Evolutionary conservation across 2,888 invertebrate species (phyloP), one percentile per base, ranked within the genome.

Genomic region (Ornithoptera alexandrae): DNA sequence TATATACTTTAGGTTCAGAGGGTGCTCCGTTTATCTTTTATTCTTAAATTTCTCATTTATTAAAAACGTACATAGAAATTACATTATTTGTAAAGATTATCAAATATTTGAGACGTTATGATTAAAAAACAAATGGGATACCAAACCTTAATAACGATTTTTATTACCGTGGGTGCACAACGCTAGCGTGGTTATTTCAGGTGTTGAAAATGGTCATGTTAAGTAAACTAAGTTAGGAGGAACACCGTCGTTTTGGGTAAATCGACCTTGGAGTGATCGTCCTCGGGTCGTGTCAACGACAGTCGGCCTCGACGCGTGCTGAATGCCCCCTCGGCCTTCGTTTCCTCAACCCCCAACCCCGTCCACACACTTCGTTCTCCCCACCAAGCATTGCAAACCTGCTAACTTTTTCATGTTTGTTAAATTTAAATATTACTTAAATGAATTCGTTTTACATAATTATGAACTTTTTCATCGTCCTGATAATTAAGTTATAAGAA

Each of bases 201-300:
- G 56, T 56, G 61, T 62, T 62, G 56, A 56, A 50, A 65, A 57
- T 69, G 66, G 30, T 22, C 50, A 62, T 53, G 67, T 63, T 62
- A 17, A 70, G 61, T 67, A 67, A 69, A 71, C 69, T 70, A 69
- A 72, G 70, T 68, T 70, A 73, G 71, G 69, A 71, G 67, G 69
- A 70, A 69, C 74, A 70, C 66, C 72, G 76, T 75, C 71, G 78
- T 80, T 87, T 84, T 81, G 77, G 84, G 80, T 79, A 80, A 74
- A 75, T 80, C 82, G 88, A 90, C 91, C 90, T 90, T 90, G 89
- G 79, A 78, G 77, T 79, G 76, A 67, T 83, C 80, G 89, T 88
- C 91, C 90, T 89, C 88, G 86, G 81, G 78, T 84, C 79, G 85
- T 87, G 92, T 92, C 91, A 91, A 86, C 85, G 91, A 88, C 92